Evolutionary conservation across 2,797 vertebrate species (phyloP).

Genomic region (Calcarius lapponicus): DNA sequence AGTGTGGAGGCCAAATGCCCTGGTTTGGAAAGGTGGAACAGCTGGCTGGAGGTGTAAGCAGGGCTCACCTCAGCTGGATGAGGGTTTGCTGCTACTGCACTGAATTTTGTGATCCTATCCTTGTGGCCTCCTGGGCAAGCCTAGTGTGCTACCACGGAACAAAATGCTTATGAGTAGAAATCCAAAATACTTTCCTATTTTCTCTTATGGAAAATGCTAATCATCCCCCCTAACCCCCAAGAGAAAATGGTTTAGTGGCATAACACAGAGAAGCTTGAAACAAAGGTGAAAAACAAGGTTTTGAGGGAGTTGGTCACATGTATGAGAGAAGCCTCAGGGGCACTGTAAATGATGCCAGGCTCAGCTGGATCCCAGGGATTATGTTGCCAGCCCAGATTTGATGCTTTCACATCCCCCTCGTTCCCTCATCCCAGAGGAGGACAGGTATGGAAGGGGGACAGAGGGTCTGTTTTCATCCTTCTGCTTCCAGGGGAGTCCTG

Average conservation of each 20-base stretch:
- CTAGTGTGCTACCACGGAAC: background rate
- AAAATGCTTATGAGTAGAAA: background rate
- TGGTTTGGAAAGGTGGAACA: background rate
- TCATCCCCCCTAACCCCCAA: rapidly evolving
- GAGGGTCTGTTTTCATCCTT: background rate
- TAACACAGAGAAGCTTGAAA: background rate
- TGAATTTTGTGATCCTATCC: background rate
- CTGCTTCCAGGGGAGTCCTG: background rate
- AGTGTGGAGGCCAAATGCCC: background rate
- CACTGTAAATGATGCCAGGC: background rate
- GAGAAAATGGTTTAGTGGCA: background rate
- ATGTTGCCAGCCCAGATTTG: background rate
- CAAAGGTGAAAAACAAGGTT: background rate
- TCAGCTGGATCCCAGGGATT: background rate
- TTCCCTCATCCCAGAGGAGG: background rate
- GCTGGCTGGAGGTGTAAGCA: background rate
- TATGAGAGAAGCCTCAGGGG: background rate
- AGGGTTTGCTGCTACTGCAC: background rate
- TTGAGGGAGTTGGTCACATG: background rate
- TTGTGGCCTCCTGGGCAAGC: background rate
- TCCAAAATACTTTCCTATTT: background rate
- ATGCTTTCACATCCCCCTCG: background rate
- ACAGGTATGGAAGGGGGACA: background rate
- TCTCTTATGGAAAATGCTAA: background rate
- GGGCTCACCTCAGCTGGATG: background rate